Conservation (phyloP, 2,888 invertebrate species). For the Agrilus mali region DNA sequence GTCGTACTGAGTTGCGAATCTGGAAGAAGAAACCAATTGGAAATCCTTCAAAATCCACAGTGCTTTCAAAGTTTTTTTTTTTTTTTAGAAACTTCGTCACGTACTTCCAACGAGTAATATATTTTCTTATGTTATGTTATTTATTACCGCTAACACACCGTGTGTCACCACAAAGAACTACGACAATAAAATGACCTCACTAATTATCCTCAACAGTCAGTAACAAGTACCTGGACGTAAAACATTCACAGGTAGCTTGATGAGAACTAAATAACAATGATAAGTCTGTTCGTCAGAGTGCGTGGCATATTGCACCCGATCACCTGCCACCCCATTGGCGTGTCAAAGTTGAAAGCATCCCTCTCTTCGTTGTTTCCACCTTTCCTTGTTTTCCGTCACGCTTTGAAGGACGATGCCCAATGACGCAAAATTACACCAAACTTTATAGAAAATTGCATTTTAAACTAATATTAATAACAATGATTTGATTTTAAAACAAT, state of each 20-base stretch:
- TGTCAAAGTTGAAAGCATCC: conserved; percentile 16
- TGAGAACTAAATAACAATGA: conserved; percentile 22
- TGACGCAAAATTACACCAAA: no score
- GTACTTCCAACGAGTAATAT: no score
- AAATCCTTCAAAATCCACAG: neutral
- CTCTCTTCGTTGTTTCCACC: conserved; percentile 2
- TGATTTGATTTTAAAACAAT: no score
- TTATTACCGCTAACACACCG: neutral
- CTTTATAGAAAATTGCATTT: no score
- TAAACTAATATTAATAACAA: no score
- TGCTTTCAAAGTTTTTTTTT: neutral
- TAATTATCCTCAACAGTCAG: no score
- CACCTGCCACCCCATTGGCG: conserved; percentile 27
- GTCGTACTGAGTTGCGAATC: conserved; percentile 56
- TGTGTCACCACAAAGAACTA: conserved; percentile 2
- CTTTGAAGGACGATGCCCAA: no score
- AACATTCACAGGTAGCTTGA: conserved; percentile 18
- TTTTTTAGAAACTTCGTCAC: no score
- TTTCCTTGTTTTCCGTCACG: no score
- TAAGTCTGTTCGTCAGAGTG: conserved; percentile 24
- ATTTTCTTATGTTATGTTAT: no score
- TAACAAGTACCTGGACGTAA: neutral
- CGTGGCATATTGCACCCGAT: conserved; percentile 26
- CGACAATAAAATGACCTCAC: conserved; percentile 1
- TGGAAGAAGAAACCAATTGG: conserved; percentile 27